Evolutionary conservation across 2,113 vertebrate genomes (phyloP), one percentile per base, ranked within the genome.

Genomic region (Corythoichthys haematopterus): DNA sequence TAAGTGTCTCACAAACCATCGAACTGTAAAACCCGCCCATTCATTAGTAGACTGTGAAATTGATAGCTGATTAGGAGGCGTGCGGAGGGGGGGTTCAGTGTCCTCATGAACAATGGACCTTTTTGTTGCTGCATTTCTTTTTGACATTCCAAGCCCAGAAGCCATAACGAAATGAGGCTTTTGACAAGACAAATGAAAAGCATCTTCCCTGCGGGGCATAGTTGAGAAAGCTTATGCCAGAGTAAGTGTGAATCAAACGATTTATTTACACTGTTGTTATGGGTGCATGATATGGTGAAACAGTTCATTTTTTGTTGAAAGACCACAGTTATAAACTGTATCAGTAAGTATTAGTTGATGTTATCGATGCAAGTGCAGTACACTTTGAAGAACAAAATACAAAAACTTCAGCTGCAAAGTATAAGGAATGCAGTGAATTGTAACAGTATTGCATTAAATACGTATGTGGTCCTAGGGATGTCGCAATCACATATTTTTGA

Each of bases 31-130:
- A 33, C 40, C 66, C 37, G 4, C 65, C 52, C 47, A 9, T 75
- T 68, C 51, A 45, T 66, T n/a, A 60, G 20, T 65, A 69, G 45
- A 61, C 33, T 56, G 58, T 33, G 61, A 61, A 62, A 64, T 51
- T 79, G 64, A 80, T 70, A 65, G 62, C 73, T 77, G 64, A 81
- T 76, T 48, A 47, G 68, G 79, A 75, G 56, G 56, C 60, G 69
- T 53, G 80, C 79, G 74, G 81, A 80, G 28, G 74, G 82, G 82
- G 20, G 52, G 64, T 65, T 64, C 13, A 65, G 56, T 36, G 15
- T 77, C 61, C 81, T 75, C 57, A 46, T 76, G 64, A 82, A 69
- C 75, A 79, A 63, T 70, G 56, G 47, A 68, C 69, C 61, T 35
- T 57, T 72, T 63, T 51, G 62, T 72, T 68, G 37, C 47, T 6